Evolutionary conservation across 2,888 invertebrate species (phyloP).

Genomic region (Tipula confusa): DNA sequence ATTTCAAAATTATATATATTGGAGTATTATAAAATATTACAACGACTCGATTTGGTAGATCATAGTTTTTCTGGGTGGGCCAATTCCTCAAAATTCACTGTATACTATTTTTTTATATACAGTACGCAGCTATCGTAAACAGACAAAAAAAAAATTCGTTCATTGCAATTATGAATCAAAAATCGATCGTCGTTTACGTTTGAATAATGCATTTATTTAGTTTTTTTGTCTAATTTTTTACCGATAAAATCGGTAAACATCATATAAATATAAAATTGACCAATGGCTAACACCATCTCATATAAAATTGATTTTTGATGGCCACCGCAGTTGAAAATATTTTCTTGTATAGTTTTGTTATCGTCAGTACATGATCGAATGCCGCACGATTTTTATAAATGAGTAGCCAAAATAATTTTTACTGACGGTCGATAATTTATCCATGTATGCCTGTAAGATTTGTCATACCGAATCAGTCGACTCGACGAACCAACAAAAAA

Average conservation of each 20-base stretch:
- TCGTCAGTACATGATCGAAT: background rate
- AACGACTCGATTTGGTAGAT: background rate
- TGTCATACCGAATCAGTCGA: background rate
- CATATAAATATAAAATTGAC: background rate
- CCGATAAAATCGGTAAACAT: background rate
- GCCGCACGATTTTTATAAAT: background rate
- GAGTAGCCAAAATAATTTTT: background rate
- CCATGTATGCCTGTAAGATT: background rate
- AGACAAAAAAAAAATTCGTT: too few species aligned
- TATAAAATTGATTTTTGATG: constrained; percentile 20
- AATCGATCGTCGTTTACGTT: background rate
- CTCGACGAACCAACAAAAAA: background rate
- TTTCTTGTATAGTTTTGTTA: background rate
- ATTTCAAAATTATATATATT: background rate
- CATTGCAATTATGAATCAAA: background rate
- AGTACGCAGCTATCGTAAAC: background rate
- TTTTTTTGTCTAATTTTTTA: background rate
- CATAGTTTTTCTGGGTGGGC: constrained; percentile 8
- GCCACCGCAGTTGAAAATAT: constrained; percentile 15
- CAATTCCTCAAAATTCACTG: background rate
- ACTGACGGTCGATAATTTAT: background rate
- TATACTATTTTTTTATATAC: background rate
- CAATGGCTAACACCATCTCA: constrained; percentile 3
- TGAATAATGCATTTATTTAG: constrained; percentile 15
- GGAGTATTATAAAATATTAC: too few species aligned